A percentile compares a stretch with the other conserved stretches of the same genome.
phyloP scores from a whole-genome alignment of 1,140 invertebrate genomes.

The Pseudomyrmex flavicornis region DNA sequence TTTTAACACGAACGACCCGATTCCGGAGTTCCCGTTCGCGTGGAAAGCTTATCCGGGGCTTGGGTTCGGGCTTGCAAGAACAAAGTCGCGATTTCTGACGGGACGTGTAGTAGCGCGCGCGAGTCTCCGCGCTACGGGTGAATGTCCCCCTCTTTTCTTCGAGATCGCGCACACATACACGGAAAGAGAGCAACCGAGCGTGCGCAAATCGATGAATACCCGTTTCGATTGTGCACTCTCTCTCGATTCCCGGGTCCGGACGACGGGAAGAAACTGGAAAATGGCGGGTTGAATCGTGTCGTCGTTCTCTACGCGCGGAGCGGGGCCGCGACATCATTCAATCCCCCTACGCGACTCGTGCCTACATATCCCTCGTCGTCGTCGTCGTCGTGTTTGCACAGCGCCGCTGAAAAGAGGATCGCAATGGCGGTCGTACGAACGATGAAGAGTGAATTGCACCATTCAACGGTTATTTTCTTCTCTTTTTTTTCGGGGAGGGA shows the following conservation, averaged over 20 bases:
- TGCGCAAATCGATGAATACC: constrained; percentile 51
- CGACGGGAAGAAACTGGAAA: constrained; percentile 48
- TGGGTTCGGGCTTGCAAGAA: background rate
- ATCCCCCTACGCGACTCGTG: background rate
- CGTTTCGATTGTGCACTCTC: constrained; percentile 39
- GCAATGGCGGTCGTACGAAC: constrained; percentile 21
- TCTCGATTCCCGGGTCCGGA: constrained; percentile 1
- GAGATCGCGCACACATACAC: background rate
- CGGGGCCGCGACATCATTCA: constrained; percentile 4
- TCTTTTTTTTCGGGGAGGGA: constrained; percentile 11
- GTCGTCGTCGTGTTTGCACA: constrained; percentile 14
- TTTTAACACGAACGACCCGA: constrained; percentile 12
- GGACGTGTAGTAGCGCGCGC: background rate
- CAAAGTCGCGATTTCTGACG: constrained; percentile 27
- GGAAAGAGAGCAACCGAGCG: constrained; percentile 26
- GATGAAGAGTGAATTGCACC: constrained; percentile 57
- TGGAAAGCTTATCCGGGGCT: constrained; percentile 22
- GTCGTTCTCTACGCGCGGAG: constrained; percentile 26
- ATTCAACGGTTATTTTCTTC: constrained; percentile 70
- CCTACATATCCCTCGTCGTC: background rate
- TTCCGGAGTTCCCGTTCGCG: background rate
- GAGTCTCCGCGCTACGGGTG: background rate
- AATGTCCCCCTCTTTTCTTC: constrained; percentile 27
- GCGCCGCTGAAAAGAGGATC: background rate
- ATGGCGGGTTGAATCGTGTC: constrained; percentile 45